These are phyloP conservation scores for Rhombomys opimus DNA, from an alignment of 2,113 vertebrate genomes.

Conservation along the genomic window DNA sequence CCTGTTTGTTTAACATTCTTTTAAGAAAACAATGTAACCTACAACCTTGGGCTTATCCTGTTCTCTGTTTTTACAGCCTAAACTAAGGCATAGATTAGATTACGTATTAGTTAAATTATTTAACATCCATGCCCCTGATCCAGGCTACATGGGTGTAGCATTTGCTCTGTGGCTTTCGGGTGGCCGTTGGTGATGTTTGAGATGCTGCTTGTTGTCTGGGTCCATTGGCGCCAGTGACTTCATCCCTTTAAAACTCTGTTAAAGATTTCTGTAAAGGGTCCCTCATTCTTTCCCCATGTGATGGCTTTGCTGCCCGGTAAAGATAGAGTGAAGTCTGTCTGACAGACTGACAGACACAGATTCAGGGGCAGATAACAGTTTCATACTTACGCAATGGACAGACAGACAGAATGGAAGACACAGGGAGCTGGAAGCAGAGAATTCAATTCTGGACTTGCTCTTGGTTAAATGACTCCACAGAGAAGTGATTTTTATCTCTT, in stretches of 20 bases:
- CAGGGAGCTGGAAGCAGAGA: background rate
- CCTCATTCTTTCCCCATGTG: background rate
- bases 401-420: background rate
- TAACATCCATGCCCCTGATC: background rate
- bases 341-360: background rate
- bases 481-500: background rate
- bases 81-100: background rate
- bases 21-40: background rate
- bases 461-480: background rate
- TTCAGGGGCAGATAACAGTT: background rate
- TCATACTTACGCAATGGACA: background rate
- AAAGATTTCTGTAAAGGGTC: background rate
- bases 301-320: background rate
- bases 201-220: background rate
- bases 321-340: background rate
- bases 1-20: background rate
- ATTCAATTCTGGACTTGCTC: background rate
- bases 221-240: background rate
- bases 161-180: background rate
- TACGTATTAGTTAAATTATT: background rate
- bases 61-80: background rate
- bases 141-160: background rate
- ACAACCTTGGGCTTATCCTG: background rate
- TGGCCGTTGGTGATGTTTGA: background rate
- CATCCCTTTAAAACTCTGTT: background rate